phyloP scores from a whole-genome alignment of 2,888 invertebrate species.

The Ophraella communa region DNA sequence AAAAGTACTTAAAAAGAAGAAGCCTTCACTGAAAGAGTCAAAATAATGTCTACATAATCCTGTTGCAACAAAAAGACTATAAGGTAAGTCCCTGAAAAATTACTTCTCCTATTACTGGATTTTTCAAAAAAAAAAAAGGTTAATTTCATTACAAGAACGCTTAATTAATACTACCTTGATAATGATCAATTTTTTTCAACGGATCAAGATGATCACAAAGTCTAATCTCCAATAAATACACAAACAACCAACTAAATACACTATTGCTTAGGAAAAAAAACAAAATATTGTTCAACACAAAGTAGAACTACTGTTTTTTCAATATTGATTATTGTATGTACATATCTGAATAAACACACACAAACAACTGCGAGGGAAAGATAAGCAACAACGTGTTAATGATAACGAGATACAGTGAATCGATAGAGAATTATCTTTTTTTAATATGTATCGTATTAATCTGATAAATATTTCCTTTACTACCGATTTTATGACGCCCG shows the following conservation, averaged over 20 bases:
- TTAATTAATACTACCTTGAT: not conserved
- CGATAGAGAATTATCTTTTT: constrained; percentile 26
- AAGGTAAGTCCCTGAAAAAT: no score
- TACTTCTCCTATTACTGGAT: no score
- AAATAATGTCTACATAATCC: no score
- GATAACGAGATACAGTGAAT: constrained; percentile 37
- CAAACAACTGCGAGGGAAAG: constrained; percentile 33
- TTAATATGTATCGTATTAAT: constrained; percentile 31
- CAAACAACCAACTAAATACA: not conserved
- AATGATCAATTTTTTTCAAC: not conserved
- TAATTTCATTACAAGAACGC: not conserved
- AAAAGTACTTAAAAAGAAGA: no score
- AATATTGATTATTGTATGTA: constrained; percentile 34
- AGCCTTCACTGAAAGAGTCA: no score
- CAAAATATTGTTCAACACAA: constrained; percentile 24
- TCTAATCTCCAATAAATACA: not conserved
- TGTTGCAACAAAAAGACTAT: no score
- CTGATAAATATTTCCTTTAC: constrained; percentile 35
- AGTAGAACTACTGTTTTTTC: constrained; percentile 45
- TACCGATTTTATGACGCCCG: constrained; percentile 36
- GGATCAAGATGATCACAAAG: not conserved
- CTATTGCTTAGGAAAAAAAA: not conserved
- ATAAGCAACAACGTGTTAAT: constrained; percentile 30
- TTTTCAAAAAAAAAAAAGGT: no score
- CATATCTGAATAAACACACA: constrained; percentile 17